Evolutionary conservation across 2,888 invertebrate species (phyloP).

Genomic region (Oscheius sp.): DNA sequence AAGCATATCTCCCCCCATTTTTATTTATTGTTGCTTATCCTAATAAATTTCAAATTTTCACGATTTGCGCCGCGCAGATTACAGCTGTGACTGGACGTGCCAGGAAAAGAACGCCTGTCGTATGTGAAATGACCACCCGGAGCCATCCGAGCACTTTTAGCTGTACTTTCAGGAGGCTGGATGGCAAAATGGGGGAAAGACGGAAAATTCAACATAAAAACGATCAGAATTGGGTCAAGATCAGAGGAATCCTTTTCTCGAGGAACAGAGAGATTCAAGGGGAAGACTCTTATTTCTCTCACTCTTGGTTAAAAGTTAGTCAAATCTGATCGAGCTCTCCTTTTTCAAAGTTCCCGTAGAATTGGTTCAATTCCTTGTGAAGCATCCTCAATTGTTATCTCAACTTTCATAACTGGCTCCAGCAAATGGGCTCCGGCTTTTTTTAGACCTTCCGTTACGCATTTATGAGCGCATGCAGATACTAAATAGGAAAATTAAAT

Average conservation of each 20-base stretch:
- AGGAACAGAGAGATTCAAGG: too few species aligned
- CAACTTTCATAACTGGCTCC: constrained; percentile 89
- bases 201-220: too few species aligned
- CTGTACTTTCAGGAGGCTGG: background rate
- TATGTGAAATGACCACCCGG: constrained; percentile 16
- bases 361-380: constrained; percentile 44
- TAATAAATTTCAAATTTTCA: constrained; percentile 14
- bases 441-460: constrained; percentile 80
- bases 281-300: too few species aligned
- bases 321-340: too few species aligned
- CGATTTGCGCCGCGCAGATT: background rate
- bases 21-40: background rate
- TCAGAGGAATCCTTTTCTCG: too few species aligned
- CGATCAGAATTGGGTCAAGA: too few species aligned
- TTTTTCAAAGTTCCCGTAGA: constrained; percentile 52
- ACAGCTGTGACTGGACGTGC: constrained; percentile 21
- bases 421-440: constrained; percentile 51
- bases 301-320: too few species aligned
- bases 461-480: constrained; percentile 83
- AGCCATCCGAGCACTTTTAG: background rate
- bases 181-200: background rate
- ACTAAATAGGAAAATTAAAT: constrained; percentile 76
- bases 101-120: constrained; percentile 21
- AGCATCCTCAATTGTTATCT: constrained; percentile 72
- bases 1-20: background rate